Evolutionary conservation across 2,888 invertebrate genomes (phyloP).

Genomic region (Chironomus tentans): DNA sequence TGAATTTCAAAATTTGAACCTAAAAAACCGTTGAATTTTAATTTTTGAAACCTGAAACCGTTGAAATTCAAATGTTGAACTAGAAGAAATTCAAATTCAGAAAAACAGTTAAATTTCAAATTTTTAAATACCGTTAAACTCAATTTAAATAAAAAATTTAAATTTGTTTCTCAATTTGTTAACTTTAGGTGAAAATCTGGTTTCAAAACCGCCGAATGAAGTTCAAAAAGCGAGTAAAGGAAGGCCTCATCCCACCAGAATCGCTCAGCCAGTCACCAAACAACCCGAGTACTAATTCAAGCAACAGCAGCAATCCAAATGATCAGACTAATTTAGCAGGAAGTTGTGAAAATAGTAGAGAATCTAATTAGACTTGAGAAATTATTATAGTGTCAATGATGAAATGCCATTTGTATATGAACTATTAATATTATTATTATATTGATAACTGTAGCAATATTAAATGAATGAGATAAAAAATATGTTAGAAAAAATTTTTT

Average conservation of each 20-base stretch:
- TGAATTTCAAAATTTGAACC: neutral
- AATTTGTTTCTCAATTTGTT: no score
- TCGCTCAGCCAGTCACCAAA: constrained; percentile 45
- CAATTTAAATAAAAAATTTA: no score
- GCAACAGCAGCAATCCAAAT: constrained; percentile 20
- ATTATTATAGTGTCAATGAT: neutral
- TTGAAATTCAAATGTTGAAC: no score
- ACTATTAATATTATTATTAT: neutral
- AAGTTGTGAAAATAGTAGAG: constrained; percentile 63
- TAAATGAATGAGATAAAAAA: neutral
- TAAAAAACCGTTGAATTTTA: no score
- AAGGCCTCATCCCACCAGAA: constrained; percentile 67
- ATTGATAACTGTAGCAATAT: neutral
- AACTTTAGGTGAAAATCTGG: constrained; percentile 79
- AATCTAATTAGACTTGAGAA: constrained; percentile 47
- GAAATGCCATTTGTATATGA: neutral
- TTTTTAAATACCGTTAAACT: neutral
- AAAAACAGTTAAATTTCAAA: neutral
- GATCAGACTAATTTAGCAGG: constrained; percentile 38
- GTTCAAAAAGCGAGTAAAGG: constrained; percentile 94
- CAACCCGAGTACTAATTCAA: constrained; percentile 28
- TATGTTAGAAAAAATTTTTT: neutral
- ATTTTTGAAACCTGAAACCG: no score
- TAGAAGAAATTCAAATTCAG: neutral
- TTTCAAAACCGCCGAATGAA: constrained; percentile 99